phyloP scores from a whole-genome alignment of 2,888 invertebrate genomes.

The Zonitis immaculata region DNA sequence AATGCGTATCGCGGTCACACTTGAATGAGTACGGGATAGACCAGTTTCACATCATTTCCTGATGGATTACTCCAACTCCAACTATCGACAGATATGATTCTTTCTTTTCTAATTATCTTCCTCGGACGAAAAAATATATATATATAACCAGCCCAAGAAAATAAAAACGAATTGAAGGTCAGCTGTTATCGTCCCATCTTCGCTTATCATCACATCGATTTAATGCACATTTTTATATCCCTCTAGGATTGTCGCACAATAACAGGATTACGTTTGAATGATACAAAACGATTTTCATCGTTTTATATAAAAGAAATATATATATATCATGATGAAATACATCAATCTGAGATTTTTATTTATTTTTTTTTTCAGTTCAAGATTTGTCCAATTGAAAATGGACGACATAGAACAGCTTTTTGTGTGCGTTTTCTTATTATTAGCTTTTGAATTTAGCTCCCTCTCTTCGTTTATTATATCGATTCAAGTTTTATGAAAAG shows the following conservation, averaged over 20 bases:
- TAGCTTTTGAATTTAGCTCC: conserved; percentile 1
- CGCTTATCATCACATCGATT: conserved; percentile 12
- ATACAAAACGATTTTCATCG: conserved; percentile 2
- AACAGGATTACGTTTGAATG: conserved; percentile 7
- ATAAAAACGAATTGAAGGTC: conserved; percentile 24
- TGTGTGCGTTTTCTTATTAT: background rate
- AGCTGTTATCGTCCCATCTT: conserved; percentile 27
- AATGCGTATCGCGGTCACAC: conserved; percentile 50
- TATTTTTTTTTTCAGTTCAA: conserved; percentile 7
- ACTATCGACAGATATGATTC: conserved; percentile 4
- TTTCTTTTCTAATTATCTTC: background rate
- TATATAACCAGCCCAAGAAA: background rate
- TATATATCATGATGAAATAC: conserved; percentile 1
- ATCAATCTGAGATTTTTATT: background rate
- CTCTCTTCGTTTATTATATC: conserved; percentile 12
- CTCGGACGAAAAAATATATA: too few relatives aligned
- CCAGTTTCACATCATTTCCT: conserved; percentile 45
- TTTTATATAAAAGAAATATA: background rate
- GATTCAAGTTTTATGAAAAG: conserved; percentile 33
- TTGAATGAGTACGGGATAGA: conserved; percentile 48
- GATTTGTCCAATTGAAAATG: conserved; percentile 4
- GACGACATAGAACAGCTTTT: background rate
- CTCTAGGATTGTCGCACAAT: conserved; percentile 32
- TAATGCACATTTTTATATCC: conserved; percentile 36
- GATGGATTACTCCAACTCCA: conserved; percentile 29